Evolutionary conservation across 1,140 invertebrate species (phyloP).

Genomic region (Cepaea nemoralis): DNA sequence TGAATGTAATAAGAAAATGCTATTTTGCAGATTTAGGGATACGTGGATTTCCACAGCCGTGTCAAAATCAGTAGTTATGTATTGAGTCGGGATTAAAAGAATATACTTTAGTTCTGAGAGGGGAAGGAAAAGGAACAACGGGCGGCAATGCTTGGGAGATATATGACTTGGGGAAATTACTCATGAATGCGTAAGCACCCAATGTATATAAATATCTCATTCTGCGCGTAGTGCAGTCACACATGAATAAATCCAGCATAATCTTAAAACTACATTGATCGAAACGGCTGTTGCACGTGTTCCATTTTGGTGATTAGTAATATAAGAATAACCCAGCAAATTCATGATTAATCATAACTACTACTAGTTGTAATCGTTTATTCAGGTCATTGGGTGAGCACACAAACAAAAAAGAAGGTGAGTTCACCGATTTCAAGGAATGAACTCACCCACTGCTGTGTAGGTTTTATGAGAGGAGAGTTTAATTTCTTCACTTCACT

Average conservation of each 20-base stretch:
- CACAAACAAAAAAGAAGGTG: background rate
- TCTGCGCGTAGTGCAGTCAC: background rate
- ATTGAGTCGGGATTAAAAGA: no score
- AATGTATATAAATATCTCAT: slow-evolving; percentile 2
- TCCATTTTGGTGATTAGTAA: no score
- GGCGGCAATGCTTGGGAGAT: no score
- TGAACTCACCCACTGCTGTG: background rate
- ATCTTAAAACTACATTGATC: background rate
- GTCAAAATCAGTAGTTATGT: no score
- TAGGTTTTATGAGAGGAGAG: background rate
- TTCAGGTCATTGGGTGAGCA: background rate
- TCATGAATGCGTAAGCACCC: background rate
- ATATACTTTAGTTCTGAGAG: no score
- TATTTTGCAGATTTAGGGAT: no score
- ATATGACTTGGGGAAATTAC: background rate
- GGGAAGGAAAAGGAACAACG: no score
- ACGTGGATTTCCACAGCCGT: no score
- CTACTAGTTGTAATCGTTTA: background rate
- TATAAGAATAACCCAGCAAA: background rate
- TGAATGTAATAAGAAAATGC: no score
- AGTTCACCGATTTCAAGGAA: slow-evolving; percentile 1
- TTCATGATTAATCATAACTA: background rate
- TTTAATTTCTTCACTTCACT: background rate
- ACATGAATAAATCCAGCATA: background rate
- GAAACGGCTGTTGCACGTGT: background rate